Conservation (phyloP, 2,888 invertebrate species). For the Anthrax anthrax region DNA sequence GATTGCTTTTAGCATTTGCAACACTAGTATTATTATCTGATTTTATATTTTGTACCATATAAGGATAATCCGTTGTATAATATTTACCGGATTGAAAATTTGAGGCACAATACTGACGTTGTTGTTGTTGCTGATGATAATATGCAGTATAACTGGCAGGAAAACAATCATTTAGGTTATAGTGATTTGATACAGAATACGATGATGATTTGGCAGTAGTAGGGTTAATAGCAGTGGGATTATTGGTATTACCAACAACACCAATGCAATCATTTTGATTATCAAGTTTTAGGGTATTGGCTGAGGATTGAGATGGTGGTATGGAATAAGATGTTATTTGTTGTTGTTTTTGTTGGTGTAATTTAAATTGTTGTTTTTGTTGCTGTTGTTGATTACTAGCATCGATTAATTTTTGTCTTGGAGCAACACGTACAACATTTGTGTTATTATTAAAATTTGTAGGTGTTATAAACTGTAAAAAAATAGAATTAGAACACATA, state of each 20-base stretch:
- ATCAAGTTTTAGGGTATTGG: conserved; percentile 2
- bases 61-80: conserved; percentile 26
- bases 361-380: conserved; percentile 2
- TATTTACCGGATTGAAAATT: conserved; percentile 9
- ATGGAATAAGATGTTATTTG: conserved; percentile 3
- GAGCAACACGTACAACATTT: conserved; percentile 37
- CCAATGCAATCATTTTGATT: conserved; percentile 11
- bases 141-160: conserved; percentile 32
- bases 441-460: conserved; percentile 46
- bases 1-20: conserved; percentile 20
- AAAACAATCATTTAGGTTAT: conserved; percentile 18
- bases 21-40: conserved; percentile 1
- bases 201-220: too few relatives aligned
- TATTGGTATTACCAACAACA: conserved; percentile 19
- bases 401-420: conserved; percentile 30
- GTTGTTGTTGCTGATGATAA: conserved; percentile 27
- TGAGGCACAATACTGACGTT: conserved; percentile 3
- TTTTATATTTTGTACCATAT: conserved; percentile 19
- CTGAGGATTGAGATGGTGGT: conserved; percentile 10
- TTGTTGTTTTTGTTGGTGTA: conserved; percentile 9
- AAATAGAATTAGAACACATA: too few relatives aligned
- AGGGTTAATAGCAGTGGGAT: too few relatives aligned
- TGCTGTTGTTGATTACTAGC: conserved; percentile 17
- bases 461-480: conserved; percentile 34
- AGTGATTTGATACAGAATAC: conserved; percentile 17